phyloP scores from a whole-genome alignment of 2,113 vertebrate species.

The Opisthocomus hoazin region DNA sequence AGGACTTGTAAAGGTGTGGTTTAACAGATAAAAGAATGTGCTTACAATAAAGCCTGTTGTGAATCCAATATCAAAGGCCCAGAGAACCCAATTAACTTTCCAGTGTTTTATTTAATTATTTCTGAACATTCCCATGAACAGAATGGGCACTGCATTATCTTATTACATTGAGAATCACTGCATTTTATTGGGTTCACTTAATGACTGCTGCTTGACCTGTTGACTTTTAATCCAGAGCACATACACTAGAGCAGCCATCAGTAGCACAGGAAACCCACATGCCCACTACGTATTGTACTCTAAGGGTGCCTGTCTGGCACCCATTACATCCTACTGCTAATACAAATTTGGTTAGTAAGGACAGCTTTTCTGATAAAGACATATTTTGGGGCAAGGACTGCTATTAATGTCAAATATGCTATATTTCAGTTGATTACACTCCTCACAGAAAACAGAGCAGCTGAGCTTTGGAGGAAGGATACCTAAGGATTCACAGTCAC shows the following conservation, averaged over 20 bases:
- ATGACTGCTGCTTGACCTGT: background rate
- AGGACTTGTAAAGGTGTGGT: background rate
- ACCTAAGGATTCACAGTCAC: background rate
- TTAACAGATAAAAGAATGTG: background rate
- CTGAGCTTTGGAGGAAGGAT: background rate
- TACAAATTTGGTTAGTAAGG: background rate
- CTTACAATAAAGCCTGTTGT: background rate
- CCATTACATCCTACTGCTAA: background rate
- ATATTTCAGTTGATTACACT: background rate
- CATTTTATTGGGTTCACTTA: background rate
- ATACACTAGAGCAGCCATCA: background rate
- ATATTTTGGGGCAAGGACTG: background rate
- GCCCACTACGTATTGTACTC: background rate
- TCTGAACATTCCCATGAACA: background rate
- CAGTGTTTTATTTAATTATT: background rate
- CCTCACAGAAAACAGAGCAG: background rate
- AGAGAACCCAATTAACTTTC: background rate
- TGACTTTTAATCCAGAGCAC: background rate
- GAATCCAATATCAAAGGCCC: background rate
- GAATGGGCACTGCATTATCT: background rate
- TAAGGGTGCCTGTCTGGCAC: background rate
- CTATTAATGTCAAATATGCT: background rate
- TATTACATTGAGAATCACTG: background rate
- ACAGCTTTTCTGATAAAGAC: background rate
- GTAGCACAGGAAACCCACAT: background rate